Base-by-base conservation (phyloP, 2,888 invertebrate genomes). In the Syritta pipiens region DNA sequence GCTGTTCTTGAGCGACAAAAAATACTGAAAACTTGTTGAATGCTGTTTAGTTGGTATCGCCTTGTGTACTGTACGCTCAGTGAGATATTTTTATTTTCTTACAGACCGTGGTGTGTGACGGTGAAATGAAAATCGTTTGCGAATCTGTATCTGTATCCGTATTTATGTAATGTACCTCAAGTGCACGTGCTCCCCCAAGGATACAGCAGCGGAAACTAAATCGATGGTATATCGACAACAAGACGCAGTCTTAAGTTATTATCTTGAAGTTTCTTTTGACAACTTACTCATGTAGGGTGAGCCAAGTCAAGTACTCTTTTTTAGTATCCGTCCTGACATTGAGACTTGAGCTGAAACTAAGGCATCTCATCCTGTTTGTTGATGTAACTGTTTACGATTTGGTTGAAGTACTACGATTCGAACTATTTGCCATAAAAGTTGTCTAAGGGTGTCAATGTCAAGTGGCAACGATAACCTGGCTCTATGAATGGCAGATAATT, bases 11-110 rank as follows among this genome's bases (percentile, higher is more conserved):
- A 71, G 42, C 37, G 67, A 48, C 49, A 42, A 49, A 55, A 49
- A 71, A 77, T 59, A 71, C 48, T 60, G 65, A 72, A 60, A 77
- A 77, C 77, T 77, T 77, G 77, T 77, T 77, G 77, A 77, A 67
- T 53, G 42, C 65, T 60, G 40, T 42, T 65, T 59, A 65, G 63
- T 51, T 71, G 28, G 51, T 60, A 71, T 65, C 37, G 32, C 46
- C 32, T 60, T 71, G 32, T 42, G 40, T 60, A 24, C 37, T 6
- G 20, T 46, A 19, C 42, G 22, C 51, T 35, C 20, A 7, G 12
- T 26, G n/a, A 26, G 14, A 26, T 7, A 49, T 35, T 53, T 55
- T 53, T 42, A 42, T 65, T 77, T 57, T 44, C 22, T 55, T 57
- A 44, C 20, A 37, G 24, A 42, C 51, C 17, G 32, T 57, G 20